A percentile compares a stretch with the other conserved stretches of the same genome.
phyloP scores from a whole-genome alignment of 2,888 invertebrate genomes.

The Tethea ocularis region DNA sequence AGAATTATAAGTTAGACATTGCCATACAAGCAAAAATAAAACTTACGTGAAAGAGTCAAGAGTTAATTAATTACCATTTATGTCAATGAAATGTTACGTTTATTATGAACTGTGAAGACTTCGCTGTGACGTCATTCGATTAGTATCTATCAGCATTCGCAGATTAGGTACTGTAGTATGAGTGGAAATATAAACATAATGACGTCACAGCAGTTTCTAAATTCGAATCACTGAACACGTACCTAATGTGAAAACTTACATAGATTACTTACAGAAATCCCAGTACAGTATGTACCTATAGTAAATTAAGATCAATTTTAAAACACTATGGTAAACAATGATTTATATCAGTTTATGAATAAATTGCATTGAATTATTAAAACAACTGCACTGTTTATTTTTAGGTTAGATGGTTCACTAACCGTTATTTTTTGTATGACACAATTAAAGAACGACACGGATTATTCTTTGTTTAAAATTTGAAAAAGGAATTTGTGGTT shows the following conservation, averaged over 20 bases:
- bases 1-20: too few relatives aligned
- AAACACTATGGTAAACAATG: neutral
- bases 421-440: neutral
- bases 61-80: too few relatives aligned
- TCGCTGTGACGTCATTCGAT: neutral
- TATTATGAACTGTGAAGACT: neutral
- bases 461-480: neutral
- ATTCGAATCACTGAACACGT: neutral
- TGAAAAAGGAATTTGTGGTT: neutral
- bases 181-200: neutral
- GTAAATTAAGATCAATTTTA: neutral
- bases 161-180: too few relatives aligned
- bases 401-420: neutral
- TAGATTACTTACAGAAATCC: neutral
- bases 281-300: neutral
- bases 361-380: slow-evolving; percentile 6
- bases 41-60: too few relatives aligned
- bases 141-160: neutral
- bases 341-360: neutral
- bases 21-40: too few relatives aligned
- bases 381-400: slow-evolving; percentile 6
- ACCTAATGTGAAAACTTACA: neutral
- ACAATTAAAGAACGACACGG: neutral
- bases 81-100: neutral
- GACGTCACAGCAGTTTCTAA: neutral